Evolutionary conservation across 2,888 invertebrate genomes (phyloP), one percentile per base, ranked within the genome.

Genomic region (Papilio demoleus): DNA sequence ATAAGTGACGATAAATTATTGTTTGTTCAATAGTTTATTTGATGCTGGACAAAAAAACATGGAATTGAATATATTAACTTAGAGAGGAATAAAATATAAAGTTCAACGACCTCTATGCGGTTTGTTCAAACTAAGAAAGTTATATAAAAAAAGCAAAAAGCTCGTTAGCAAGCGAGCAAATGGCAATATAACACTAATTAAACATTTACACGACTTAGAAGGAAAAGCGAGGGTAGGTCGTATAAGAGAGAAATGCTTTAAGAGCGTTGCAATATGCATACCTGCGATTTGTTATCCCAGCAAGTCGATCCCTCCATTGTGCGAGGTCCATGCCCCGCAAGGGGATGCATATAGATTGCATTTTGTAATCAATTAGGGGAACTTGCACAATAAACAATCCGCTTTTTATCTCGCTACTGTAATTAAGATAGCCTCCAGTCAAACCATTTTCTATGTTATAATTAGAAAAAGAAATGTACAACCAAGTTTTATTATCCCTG

Each of bases 301-400:
- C 53, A 53, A 53, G 53, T 61, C 61, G 53, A 65, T 58, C 65
- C 65, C 65, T 65, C 61, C 60, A 65, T 68, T 64, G 62, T 64
- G 47, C 47, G 22, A 68, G 67, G 67, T 61, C 40, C 40, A 42
- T 61, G 53, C 53, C 69, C 61, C 24, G 50, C 68, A 61, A 61
- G 65, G 65, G 69, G 65, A 65, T 65, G 64, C 50, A 68, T 64
- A 64, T 64, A 68, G 64, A 68, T 68, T 68, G 68, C 64, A 64
- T 68, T 68, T 60, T 68, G 31, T 68, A 68, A 68, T 68, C 68
- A 68, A 68, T 68, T 68, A 68, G 68, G 68, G 68, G 68, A 68
- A 64, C 63, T 58, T 50, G 38, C 59, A 64, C 64, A 64, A 68
- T 68, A 50, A 47, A 68, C 68, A 68, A 64, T 64, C 47, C 31